Conservation (phyloP, 2,113 vertebrate species). For the Sardina pilchardus region DNA sequence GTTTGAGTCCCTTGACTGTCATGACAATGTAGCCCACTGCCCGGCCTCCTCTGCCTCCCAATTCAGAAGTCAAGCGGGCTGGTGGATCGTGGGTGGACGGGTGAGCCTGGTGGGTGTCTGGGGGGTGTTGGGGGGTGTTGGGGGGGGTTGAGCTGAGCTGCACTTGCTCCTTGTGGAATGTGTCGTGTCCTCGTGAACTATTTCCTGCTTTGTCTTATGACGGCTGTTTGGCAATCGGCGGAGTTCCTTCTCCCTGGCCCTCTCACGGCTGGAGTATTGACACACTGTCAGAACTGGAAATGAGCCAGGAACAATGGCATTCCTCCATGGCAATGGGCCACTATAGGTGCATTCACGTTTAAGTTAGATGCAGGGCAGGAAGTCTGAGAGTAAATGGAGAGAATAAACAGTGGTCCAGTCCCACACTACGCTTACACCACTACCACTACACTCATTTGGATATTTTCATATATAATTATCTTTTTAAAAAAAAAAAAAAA, state of each 20-base stretch:
- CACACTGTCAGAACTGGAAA: slow-evolving; percentile 53
- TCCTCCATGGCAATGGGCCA: slow-evolving; percentile 65
- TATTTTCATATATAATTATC: neutral
- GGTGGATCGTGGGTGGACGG: neutral
- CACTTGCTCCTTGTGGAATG: slow-evolving; percentile 63
- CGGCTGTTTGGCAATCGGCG: slow-evolving; percentile 50
- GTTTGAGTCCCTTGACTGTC: slow-evolving; percentile 35
- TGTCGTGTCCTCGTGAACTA: slow-evolving; percentile 69
- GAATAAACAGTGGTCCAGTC: neutral
- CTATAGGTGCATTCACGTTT: slow-evolving; percentile 27
- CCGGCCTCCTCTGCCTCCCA: slow-evolving; percentile 23
- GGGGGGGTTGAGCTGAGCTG: slow-evolving; percentile 23
- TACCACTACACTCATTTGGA: neutral
- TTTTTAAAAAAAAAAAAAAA: neutral
- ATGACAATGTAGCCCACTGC: slow-evolving; percentile 36
- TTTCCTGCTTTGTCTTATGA: slow-evolving; percentile 62
- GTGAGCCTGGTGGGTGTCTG: neutral
- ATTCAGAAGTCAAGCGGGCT: neutral
- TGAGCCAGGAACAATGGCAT: slow-evolving; percentile 70
- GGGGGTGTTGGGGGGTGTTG: neutral
- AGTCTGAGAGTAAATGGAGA: neutral
- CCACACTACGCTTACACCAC: neutral
- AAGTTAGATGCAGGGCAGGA: neutral
- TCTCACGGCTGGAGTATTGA: slow-evolving; percentile 13
- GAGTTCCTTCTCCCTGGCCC: neutral